Evolutionary conservation across 1,140 invertebrate genomes (phyloP).

Genomic region (Pseudachorutes palmiensis): DNA sequence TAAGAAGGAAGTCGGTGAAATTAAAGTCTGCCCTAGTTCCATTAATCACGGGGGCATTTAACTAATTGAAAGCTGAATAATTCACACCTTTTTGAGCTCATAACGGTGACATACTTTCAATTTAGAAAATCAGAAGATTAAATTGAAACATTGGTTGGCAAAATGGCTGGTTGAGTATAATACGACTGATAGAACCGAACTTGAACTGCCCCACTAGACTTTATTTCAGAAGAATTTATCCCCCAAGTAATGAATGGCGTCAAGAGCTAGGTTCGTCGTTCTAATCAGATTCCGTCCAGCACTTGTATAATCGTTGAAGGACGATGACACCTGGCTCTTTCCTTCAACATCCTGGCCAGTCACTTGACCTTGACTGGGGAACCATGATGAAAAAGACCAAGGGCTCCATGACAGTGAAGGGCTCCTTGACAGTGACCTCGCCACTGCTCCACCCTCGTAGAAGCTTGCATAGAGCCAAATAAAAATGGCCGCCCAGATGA

Average conservation of each 20-base stretch:
- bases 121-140: too few species aligned
- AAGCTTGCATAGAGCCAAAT: slow-evolving; percentile 24
- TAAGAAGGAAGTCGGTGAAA: too few species aligned
- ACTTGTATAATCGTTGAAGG: neutral
- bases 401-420: neutral
- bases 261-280: neutral
- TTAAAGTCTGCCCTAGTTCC: too few species aligned
- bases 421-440: neutral
- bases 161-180: too few species aligned
- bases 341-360: neutral
- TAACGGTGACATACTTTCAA: too few species aligned
- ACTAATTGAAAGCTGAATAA: neutral
- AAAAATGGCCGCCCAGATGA: slow-evolving; percentile 22
- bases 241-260: neutral
- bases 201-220: too few species aligned
- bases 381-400: too few species aligned
- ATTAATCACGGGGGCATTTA: neutral
- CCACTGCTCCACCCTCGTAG: neutral
- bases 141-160: too few species aligned
- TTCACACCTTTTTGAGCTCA: neutral
- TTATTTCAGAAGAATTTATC: neutral
- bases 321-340: neutral
- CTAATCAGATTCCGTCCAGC: neutral
- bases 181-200: too few species aligned
- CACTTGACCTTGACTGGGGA: neutral